A percentile compares a stretch with the other conserved stretches of the same genome.
These are phyloP conservation scores for Archips xylosteana DNA, from an alignment of 2,888 invertebrate species.

Conservation along the genomic window DNA sequence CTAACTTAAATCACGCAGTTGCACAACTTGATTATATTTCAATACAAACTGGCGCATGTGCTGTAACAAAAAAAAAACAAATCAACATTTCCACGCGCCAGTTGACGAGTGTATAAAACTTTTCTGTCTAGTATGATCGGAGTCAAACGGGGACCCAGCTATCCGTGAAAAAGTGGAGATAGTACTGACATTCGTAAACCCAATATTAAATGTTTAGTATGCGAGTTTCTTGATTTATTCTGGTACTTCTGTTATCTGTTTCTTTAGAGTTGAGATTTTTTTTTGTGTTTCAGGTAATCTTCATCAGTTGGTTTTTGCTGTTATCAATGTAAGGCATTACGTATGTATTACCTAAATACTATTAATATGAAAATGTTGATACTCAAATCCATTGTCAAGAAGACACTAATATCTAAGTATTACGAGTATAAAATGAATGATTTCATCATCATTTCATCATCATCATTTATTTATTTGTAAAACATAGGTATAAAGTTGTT, in stretches of 20 bases:
- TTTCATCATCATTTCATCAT: too few relatives aligned
- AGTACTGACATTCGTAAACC: neutral
- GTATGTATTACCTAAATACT: neutral
- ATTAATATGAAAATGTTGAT: neutral
- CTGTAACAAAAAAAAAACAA: neutral
- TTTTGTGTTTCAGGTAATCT: conserved; percentile 1
- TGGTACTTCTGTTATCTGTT: neutral
- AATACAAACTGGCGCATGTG: neutral
- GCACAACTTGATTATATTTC: neutral
- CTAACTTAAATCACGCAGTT: neutral
- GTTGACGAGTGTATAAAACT: neutral
- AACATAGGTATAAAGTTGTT: too few relatives aligned
- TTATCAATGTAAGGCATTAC: neutral
- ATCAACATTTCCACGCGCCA: neutral
- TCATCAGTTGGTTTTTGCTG: neutral
- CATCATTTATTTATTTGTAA: too few relatives aligned
- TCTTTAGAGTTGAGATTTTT: neutral
- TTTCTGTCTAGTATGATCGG: neutral
- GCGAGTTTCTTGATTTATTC: neutral
- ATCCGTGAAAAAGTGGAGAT: neutral
- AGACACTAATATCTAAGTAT: too few relatives aligned
- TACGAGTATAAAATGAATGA: too few relatives aligned
- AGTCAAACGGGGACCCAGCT: neutral
- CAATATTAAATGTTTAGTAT: neutral
- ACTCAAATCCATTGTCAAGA: too few relatives aligned